Conservation (phyloP, 2,797 vertebrate genomes). For the Pogonophryne albipinna region DNA sequence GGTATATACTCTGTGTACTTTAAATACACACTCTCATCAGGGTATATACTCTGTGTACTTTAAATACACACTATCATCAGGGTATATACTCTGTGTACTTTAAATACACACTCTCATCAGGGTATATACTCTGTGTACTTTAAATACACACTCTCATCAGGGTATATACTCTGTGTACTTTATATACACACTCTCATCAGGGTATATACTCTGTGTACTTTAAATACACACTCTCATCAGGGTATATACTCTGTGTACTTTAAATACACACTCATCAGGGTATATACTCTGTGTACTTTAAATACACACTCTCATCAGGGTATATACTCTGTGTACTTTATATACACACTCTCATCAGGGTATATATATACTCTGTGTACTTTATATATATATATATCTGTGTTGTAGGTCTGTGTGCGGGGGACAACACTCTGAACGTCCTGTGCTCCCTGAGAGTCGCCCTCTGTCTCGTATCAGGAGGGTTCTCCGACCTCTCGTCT, state of each 20-base stretch:
- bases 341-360: slow-evolving; percentile 79
- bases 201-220: too few species aligned
- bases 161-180: slow-evolving; percentile 37
- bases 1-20: slow-evolving; percentile 37
- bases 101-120: slow-evolving; percentile 78
- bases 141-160: slow-evolving; percentile 77
- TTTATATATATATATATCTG: too few species aligned
- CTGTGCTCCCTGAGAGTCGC: slow-evolving; percentile 72
- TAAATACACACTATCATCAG: slow-evolving; percentile 77
- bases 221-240: slow-evolving; percentile 77
- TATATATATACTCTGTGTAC: background rate
- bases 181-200: slow-evolving; percentile 78
- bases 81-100: slow-evolving; percentile 37
- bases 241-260: slow-evolving; percentile 37
- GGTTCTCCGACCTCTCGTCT: slow-evolving; percentile 32
- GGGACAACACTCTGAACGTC: slow-evolving; percentile 79
- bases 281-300: too few species aligned
- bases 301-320: slow-evolving; percentile 78
- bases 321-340: background rate
- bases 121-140: too few species aligned
- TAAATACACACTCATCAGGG: slow-evolving; percentile 76
- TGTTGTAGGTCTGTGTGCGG: slow-evolving; percentile 72
- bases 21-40: slow-evolving; percentile 78
- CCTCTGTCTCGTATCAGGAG: slow-evolving; percentile 27
- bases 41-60: too few species aligned